Evolutionary conservation across 2,888 invertebrate species (phyloP), one percentile per base, ranked within the genome.

Genomic region (Mesoligia furuncula): DNA sequence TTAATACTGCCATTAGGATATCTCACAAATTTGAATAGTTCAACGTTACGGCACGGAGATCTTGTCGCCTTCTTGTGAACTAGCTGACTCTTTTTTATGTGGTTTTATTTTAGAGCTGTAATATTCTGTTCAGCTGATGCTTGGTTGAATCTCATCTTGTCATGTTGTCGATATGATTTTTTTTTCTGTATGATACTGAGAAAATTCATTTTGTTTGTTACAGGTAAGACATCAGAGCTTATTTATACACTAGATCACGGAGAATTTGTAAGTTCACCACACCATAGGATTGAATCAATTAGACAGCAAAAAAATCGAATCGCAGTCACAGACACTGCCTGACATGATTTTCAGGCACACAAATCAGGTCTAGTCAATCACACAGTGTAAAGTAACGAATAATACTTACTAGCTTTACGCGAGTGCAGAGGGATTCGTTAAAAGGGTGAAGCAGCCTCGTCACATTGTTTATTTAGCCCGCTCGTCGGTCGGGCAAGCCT

Each of bases 401-500:
- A 92, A 92, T 90, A 91, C 90, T 91, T 90, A 92, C 90, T 90
- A 91, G 91, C 90, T 93, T 91, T 93, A 90, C 90, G 88, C 90
- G 91, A 90, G 85, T 90, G 91, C 91, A 91, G 90, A 92, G 93
- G 94, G 94, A 95, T 95, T 95, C 95, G 95, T 95, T 95, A 95
- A 95, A 96, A 95, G 95, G 95, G 95, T 95, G 93, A 93, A 93
- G 90, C 90, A 93, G 92, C 92, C 91, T 93, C 94, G 94, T 96
- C 95, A 94, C 96, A 95, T 96, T 96, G 96, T 96, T 96, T 96
- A 96, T 96, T 96, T 95, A 96, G 95, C 93, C 93, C 93, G 94
- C 90, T 91, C 93, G 93, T 90, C 92, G 93, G 93, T 91, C 91
- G 90, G 90, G 89, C 88, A 83, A 91, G 92, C 92, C 93, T 95